Base-by-base conservation (phyloP, 2,113 vertebrate species). In the Scomber japonicus region DNA sequence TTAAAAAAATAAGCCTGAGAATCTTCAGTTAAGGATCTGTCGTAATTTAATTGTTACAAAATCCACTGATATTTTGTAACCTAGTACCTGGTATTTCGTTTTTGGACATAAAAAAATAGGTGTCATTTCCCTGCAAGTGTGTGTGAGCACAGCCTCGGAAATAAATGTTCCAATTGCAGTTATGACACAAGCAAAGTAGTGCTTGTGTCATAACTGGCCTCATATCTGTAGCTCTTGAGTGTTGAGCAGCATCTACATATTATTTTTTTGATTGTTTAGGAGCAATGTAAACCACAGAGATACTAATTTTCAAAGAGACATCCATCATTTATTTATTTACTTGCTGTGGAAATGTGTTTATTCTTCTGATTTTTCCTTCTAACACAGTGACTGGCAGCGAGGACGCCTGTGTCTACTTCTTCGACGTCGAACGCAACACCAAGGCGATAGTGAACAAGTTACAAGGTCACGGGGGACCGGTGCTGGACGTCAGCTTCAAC, bases 371-470 rank as follows among this genome's bases (percentile, higher is more conserved):
- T 55, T 35, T 24, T 30, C 65, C 24, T 12, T 76, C 8, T 5
- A 11, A 4, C 86, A 2, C 92, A 98, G 97, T 98, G 91, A 98
- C 97, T 0, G 97, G 97, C 91, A 98, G 97, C 7, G 97, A 98
- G 92, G 97, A 98, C 1, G 96, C 94, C 77, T 98, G 97, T 0
- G 97, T 99, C 44, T 97, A 98, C 85, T 99, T 99, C 89, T 98
- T 98, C 4, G 97, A 99, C 0, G 97, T 99, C 3, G 97, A 97
- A 35, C 94, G 97, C 0, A 95, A 97, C 19, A 96, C 96, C 12
- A 97, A 97, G 72, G 96, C 97, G n/a, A 97, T 97, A 0, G 97
- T 99, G 51, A 98, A 99, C 95, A 98, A 98, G 71, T 92, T 99
- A 55, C 97, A 97, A 84, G 97, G 97, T 21, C 97, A 98, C 83